phyloP scores from a whole-genome alignment of 2,888 invertebrate species.

The Pristionchus mayeri region DNA sequence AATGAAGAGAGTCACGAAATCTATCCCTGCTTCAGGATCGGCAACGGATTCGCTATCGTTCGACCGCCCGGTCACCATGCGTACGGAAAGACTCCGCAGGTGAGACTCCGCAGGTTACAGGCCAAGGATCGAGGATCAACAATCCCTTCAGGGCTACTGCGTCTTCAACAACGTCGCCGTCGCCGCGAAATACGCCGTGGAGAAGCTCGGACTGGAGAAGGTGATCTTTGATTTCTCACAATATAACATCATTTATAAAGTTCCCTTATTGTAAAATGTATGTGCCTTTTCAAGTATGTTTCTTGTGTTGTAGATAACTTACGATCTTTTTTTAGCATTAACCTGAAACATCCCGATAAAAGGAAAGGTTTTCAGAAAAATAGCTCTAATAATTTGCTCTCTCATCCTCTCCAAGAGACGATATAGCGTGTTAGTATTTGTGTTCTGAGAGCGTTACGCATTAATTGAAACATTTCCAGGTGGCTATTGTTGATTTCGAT shows the following conservation, averaged over 20 bases:
- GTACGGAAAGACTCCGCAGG: conserved; percentile 79
- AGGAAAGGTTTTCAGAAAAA: too few species aligned
- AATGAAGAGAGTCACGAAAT: too few species aligned
- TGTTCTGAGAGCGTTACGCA: too few species aligned
- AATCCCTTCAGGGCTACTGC: conserved; percentile 86
- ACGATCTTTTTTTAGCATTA: too few species aligned
- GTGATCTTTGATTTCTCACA: conserved; percentile 46
- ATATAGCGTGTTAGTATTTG: too few species aligned
- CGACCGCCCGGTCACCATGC: conserved; percentile 92
- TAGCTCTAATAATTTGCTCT: not conserved
- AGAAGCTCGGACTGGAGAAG: conserved; percentile 59
- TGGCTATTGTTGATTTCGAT: conserved; percentile 65
- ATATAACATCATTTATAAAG: too few species aligned
- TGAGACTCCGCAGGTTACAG: too few species aligned
- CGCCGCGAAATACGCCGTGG: conserved; percentile 85
- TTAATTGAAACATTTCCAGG: too few species aligned
- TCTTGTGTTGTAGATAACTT: too few species aligned
- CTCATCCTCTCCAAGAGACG: not conserved
- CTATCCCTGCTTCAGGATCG: conserved; percentile 55
- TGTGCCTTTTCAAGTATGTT: too few species aligned
- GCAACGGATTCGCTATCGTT: conserved; percentile 94
- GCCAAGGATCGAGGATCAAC: conserved; percentile 15
- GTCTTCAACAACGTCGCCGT: conserved; percentile 98
- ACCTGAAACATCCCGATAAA: too few species aligned
- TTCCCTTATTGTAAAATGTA: too few species aligned